Conservation (phyloP, 1,140 invertebrate genomes). For the Pygmarrhopalites habei region DNA sequence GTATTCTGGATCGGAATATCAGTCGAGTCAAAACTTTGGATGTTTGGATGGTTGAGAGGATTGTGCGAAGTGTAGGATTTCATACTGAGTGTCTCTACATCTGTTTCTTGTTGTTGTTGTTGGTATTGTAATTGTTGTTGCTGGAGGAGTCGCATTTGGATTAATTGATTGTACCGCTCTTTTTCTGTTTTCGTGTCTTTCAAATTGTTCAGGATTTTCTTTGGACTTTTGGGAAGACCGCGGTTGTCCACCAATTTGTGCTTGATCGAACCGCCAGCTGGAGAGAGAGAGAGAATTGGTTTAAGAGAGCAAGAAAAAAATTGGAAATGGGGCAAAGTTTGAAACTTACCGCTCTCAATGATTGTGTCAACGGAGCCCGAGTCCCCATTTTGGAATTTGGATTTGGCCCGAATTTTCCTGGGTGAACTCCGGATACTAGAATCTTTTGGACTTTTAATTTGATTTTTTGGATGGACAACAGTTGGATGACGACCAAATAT, state of each 20-base stretch:
- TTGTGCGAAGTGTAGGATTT: slow-evolving; percentile 89
- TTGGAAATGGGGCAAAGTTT: too few species aligned
- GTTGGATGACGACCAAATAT: slow-evolving; percentile 62
- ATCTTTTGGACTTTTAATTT: slow-evolving; percentile 11
- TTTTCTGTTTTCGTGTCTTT: slow-evolving; percentile 24
- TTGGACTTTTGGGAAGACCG: slow-evolving; percentile 34
- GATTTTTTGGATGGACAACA: too few species aligned
- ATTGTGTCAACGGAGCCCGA: slow-evolving; percentile 15
- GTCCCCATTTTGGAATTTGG: slow-evolving; percentile 34
- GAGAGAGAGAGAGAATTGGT: too few species aligned
- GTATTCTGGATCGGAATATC: slow-evolving; percentile 49
- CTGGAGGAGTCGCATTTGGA: too few species aligned
- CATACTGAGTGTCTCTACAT: slow-evolving; percentile 58
- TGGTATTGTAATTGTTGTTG: too few species aligned
- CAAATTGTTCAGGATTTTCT: slow-evolving; percentile 31
- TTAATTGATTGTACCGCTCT: not conserved
- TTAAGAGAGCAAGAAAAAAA: too few species aligned
- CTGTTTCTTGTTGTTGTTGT: slow-evolving; percentile 24
- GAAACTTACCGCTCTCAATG: slow-evolving; percentile 12
- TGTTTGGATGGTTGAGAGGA: slow-evolving; percentile 57
- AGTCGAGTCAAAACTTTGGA: slow-evolving; percentile 21
- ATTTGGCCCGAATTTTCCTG: slow-evolving; percentile 47
- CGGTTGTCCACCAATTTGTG: slow-evolving; percentile 31
- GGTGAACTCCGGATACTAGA: not conserved
- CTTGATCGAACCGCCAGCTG: slow-evolving; percentile 25